These are phyloP conservation scores for Sesia apiformis DNA, from an alignment of 2,888 invertebrate genomes.

Conservation along the genomic window DNA sequence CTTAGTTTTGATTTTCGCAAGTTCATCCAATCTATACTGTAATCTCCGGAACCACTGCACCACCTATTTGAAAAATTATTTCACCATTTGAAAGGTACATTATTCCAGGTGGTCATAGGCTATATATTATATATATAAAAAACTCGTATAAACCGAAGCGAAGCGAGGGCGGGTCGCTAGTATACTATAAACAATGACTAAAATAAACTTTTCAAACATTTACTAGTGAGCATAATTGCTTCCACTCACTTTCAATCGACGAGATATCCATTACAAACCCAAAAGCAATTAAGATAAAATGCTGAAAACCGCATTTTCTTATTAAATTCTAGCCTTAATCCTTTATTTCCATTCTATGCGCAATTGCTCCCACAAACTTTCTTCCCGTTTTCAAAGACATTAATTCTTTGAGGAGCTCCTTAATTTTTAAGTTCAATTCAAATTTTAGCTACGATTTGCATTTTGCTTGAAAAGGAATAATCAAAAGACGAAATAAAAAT, in stretches of 20 bases:
- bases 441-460: not conserved
- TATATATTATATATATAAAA: too few species aligned
- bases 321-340: not conserved
- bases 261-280: not conserved
- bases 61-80: too few species aligned
- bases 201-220: not conserved
- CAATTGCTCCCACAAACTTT: not conserved
- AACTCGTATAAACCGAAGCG: too few species aligned
- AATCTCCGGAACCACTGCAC: too few species aligned
- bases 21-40: too few species aligned
- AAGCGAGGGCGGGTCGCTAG: too few species aligned
- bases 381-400: not conserved
- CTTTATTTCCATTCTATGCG: not conserved
- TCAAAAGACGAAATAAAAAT: not conserved
- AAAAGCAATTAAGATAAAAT: not conserved
- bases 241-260: not conserved
- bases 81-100: too few species aligned
- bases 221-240: not conserved
- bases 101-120: too few species aligned
- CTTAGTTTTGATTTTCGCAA: too few species aligned
- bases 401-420: not conserved
- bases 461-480: not conserved
- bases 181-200: not conserved
- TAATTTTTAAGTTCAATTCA: not conserved
- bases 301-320: not conserved